Base-by-base conservation (phyloP, 2,797 vertebrate genomes). In the Cryptoprocta ferox region DNA sequence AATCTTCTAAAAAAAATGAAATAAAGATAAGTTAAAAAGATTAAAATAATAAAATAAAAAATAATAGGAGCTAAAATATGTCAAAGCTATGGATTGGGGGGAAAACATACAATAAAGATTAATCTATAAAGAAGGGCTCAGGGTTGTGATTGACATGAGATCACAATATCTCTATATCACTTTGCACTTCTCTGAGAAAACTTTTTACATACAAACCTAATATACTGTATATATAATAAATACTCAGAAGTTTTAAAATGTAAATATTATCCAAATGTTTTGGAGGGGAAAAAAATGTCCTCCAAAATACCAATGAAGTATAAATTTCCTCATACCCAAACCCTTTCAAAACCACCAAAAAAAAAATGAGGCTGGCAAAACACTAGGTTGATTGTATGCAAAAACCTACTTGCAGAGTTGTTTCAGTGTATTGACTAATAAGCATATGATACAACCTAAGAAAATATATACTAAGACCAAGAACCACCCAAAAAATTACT, bases 401-500 rank as follows among this genome's bases (percentile, higher is more conserved):
- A 81, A 53, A 87, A 30, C 28, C 35, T 76, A 59, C 50, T 79
- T 84, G 45, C 70, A 89, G 53, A 85, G 21, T 92, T 94, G 85
- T 87, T 94, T 95, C 65, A 95, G 50, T 83, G 78, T 93, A 81
- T 78, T 91, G 35, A 97, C 45, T 75, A 92, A 63, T 35, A 92
- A 78, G 75, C 39, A 59, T 30, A 75, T 61, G 37, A 93, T 9
- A 37, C 65, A 94, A 86, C 37, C 73, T 96, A 85, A 45, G 90
- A 65, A 19, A 65, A 68, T 21, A 91, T 78, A 93, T 80, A 82
- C 85, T 79, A 98, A 97, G n/a, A 76, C 12, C 59, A 92, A 91
- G 32, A 21, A 97, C 48, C 75, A 94, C 82, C 63, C 73, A 95
- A 92, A 56, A 93, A 71, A 83, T 79, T 92, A 96, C 76, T 96